Conservation (phyloP, 2,888 invertebrate species). For the Drosophila paramelanica region DNA sequence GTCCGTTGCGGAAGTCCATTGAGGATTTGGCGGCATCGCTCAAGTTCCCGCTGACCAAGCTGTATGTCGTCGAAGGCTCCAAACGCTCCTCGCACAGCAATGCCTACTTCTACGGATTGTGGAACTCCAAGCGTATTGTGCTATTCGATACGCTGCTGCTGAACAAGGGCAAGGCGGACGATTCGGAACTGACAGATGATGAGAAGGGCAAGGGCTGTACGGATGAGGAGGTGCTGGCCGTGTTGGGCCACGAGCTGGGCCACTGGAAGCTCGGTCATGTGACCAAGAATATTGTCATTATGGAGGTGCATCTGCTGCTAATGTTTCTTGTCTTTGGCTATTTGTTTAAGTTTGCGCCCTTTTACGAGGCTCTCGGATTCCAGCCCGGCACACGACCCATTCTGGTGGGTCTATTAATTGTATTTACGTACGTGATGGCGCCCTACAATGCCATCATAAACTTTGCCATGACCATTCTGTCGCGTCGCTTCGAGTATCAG, state of each 20-base stretch:
- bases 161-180: slow-evolving; percentile 87
- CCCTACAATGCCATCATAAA: slow-evolving; percentile 96
- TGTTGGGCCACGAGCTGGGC: slow-evolving; percentile 98
- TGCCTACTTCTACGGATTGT: slow-evolving; percentile 98
- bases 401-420: slow-evolving; percentile 95
- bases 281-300: slow-evolving; percentile 92
- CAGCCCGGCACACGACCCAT: slow-evolving; percentile 91
- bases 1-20: slow-evolving; percentile 93
- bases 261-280: slow-evolving; percentile 98
- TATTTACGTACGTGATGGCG: slow-evolving; percentile 95
- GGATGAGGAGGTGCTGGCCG: slow-evolving; percentile 96
- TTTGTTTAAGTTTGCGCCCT: slow-evolving; percentile 88
- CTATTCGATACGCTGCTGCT: slow-evolving; percentile 97
- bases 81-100: slow-evolving; percentile 99
- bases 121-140: slow-evolving; percentile 98
- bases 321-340: slow-evolving; percentile 89
- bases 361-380: slow-evolving; percentile 97
- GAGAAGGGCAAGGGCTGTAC: slow-evolving; percentile 89
- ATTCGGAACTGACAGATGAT: slow-evolving; percentile 80
- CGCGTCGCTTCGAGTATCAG: slow-evolving; percentile 96
- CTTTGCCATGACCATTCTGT: slow-evolving; percentile 93
- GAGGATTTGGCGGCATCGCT: slow-evolving; percentile 94
- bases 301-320: slow-evolving; percentile 90
- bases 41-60: slow-evolving; percentile 95
- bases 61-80: slow-evolving; percentile 98